These are phyloP conservation scores for Nephrotoma appendiculata DNA, from an alignment of 2,888 invertebrate genomes.

Conservation along the genomic window DNA sequence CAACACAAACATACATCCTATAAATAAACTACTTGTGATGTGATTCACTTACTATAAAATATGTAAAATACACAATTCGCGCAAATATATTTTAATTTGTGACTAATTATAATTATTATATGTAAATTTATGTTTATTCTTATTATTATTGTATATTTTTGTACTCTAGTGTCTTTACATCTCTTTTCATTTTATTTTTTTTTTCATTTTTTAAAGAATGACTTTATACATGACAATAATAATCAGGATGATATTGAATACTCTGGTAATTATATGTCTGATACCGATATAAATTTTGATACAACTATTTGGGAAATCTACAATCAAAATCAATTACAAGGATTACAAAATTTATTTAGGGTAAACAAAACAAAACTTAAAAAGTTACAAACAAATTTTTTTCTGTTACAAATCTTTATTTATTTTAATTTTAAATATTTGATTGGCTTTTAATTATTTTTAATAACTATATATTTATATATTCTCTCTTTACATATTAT, in stretches of 20 bases:
- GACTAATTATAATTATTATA: not conserved
- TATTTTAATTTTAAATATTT: not conserved
- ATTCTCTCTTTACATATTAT: not conserved
- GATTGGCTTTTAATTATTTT: constrained; percentile 1
- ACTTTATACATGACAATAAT: not conserved
- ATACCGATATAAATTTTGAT: constrained; percentile 13
- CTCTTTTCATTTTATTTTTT: not conserved
- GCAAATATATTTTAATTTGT: not conserved
- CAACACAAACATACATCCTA: not conserved
- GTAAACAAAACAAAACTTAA: constrained; percentile 11
- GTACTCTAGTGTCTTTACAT: not conserved
- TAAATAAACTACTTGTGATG: not conserved
- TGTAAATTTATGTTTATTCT: not conserved
- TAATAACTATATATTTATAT: not conserved
- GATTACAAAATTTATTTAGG: constrained; percentile 13
- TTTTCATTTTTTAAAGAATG: constrained; percentile 1
- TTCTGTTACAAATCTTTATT: not conserved
- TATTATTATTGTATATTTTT: not conserved
- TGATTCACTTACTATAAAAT: not conserved
- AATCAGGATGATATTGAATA: not conserved
- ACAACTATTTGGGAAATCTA: constrained; percentile 15
- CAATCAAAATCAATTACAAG: constrained; percentile 13
- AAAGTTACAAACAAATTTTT: not conserved
- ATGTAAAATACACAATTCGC: not conserved
- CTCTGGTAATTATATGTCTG: constrained; percentile 2